Percentiles rank a stretch among this genome's conserved stretches.
phyloP scores from a whole-genome alignment of 53 echinoderm and acorn worm species.

The Echinarachnius parma region DNA sequence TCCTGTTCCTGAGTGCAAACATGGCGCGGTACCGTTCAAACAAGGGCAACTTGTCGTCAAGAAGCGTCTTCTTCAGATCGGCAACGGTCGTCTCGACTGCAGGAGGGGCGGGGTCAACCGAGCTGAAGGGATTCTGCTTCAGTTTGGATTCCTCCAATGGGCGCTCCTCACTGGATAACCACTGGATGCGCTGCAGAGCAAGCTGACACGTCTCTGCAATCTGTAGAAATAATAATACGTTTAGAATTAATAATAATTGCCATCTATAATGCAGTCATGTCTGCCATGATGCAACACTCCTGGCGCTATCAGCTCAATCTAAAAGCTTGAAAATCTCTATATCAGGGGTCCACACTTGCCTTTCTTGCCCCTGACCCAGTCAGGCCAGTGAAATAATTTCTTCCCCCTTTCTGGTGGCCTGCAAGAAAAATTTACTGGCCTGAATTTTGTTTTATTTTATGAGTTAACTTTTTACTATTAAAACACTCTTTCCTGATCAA shows the following conservation, averaged over 20 bases:
- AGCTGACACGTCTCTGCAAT: conserved; percentile 91
- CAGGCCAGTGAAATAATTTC: too few relatives aligned
- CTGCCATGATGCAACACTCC: too few relatives aligned
- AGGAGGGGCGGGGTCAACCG: conserved; percentile 95
- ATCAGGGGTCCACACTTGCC: too few relatives aligned
- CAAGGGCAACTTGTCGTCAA: conserved; percentile 62
- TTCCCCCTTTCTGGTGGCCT: too few relatives aligned
- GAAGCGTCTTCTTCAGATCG: conserved; percentile 50
- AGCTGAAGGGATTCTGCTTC: conserved; percentile 67
- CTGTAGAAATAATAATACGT: conserved; percentile 18
- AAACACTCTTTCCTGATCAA: too few relatives aligned
- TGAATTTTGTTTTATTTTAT: too few relatives aligned
- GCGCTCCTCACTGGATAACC: conserved; percentile 66
- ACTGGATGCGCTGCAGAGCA: conserved; percentile 79
- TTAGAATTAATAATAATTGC: not conserved
- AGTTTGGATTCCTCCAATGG: conserved; percentile 34
- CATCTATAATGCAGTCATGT: too few relatives aligned
- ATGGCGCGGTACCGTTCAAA: conserved; percentile 95
- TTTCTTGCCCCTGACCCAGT: too few relatives aligned
- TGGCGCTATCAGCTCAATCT: not conserved
- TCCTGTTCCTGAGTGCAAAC: conserved; percentile 87
- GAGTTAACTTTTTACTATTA: too few relatives aligned
- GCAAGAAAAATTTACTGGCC: too few relatives aligned
- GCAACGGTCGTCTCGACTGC: conserved; percentile 45
- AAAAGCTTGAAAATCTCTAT: too few relatives aligned